These are phyloP conservation scores for Platerodrilus igneus DNA, from an alignment of 2,888 invertebrate genomes.

Conservation along the genomic window DNA sequence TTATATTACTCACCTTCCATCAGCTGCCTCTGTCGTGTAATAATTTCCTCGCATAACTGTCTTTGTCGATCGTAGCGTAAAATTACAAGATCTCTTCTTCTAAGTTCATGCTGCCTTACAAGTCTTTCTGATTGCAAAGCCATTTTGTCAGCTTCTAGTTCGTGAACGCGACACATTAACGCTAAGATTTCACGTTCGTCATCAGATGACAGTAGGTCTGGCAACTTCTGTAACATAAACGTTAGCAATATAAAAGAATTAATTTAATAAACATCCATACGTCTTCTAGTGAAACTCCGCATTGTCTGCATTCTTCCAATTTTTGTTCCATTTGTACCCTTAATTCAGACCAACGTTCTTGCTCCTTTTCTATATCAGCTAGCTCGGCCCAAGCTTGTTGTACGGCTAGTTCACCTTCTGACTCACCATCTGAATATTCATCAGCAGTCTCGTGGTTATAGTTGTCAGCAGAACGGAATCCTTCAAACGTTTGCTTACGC, in stretches of 20 bases:
- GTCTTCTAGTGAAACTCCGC: slow-evolving; percentile 79
- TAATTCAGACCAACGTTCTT: slow-evolving; percentile 72
- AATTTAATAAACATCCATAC: slow-evolving; percentile 50
- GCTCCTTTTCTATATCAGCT: slow-evolving; percentile 79
- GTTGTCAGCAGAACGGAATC: slow-evolving; percentile 44
- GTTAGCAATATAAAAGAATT: background rate
- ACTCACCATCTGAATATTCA: slow-evolving; percentile 39
- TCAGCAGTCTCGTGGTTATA: slow-evolving; percentile 38
- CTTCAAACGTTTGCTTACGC: slow-evolving; percentile 12
- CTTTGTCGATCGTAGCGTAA: slow-evolving; percentile 79
- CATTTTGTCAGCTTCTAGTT: slow-evolving; percentile 90
- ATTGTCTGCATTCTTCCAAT: slow-evolving; percentile 71
- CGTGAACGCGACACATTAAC: slow-evolving; percentile 86
- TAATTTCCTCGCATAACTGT: slow-evolving; percentile 85
- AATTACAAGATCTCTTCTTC: slow-evolving; percentile 77
- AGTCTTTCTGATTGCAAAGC: slow-evolving; percentile 84
- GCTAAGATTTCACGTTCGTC: slow-evolving; percentile 87
- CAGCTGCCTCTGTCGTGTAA: slow-evolving; percentile 77
- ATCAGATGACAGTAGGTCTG: slow-evolving; percentile 77
- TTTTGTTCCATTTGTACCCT: slow-evolving; percentile 75
- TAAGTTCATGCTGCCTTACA: slow-evolving; percentile 79
- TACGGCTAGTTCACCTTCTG: slow-evolving; percentile 62
- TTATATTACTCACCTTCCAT: slow-evolving; percentile 64
- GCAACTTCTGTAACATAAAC: slow-evolving; percentile 62
- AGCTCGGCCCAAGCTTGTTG: slow-evolving; percentile 82